phyloP scores from a whole-genome alignment of 2,113 vertebrate species.

The Zosterops hypoxanthus region DNA sequence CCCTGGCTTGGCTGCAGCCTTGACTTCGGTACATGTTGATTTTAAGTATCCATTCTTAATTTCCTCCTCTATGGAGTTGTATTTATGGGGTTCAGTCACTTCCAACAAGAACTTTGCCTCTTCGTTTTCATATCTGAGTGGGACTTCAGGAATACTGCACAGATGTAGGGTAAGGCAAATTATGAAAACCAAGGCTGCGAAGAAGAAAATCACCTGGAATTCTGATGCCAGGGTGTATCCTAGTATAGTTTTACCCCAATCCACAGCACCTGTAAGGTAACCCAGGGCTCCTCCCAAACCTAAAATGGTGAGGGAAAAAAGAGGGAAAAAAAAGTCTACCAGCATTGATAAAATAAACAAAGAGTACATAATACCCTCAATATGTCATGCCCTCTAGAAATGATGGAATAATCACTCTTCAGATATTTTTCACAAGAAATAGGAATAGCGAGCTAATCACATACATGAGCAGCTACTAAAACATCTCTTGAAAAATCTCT shows the following conservation, averaged over 20 bases:
- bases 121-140: conserved; percentile 65
- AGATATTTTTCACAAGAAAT: neutral
- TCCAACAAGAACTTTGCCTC: conserved; percentile 48
- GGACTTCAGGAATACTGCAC: conserved; percentile 90
- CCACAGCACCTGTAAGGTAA: conserved; percentile 92
- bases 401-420: neutral
- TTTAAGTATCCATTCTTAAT: conserved; percentile 53
- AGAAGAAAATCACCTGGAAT: conserved; percentile 96
- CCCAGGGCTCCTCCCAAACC: conserved; percentile 93
- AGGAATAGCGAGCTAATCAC: neutral
- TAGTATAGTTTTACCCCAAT: conserved; percentile 87
- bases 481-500: neutral
- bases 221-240: conserved; percentile 85
- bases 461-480: neutral
- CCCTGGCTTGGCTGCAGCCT: conserved; percentile 66
- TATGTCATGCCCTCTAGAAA: neutral
- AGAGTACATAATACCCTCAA: neutral
- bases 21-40: conserved; percentile 50
- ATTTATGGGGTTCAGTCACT: conserved; percentile 58
- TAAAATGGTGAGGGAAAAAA: conserved; percentile 17
- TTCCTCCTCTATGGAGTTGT: conserved; percentile 78
- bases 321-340: neutral
- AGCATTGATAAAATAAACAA: neutral
- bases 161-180: conserved; percentile 86
- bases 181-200: conserved; percentile 83